These are phyloP conservation scores for Scaptomyza reducta DNA, from an alignment of 2,888 invertebrate species.

Conservation along the genomic window DNA sequence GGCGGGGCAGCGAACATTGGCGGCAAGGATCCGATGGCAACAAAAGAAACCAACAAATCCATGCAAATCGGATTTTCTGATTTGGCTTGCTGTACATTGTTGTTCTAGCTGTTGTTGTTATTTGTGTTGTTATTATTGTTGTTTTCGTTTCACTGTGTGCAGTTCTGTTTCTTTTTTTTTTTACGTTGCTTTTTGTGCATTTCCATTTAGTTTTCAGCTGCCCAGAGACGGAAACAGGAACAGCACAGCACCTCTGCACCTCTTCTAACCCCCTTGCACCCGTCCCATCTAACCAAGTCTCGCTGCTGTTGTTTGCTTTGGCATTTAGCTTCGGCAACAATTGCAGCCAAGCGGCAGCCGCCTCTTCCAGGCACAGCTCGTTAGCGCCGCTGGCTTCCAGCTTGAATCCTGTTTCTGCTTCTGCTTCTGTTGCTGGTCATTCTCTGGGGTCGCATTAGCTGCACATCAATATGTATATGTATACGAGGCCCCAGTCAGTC, in stretches of 20 bases:
- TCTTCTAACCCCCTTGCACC: background rate
- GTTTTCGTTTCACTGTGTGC: slow-evolving; percentile 32
- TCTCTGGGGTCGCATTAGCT: slow-evolving; percentile 77
- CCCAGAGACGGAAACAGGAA: slow-evolving; percentile 37
- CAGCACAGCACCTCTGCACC: background rate
- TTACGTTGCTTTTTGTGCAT: slow-evolving; percentile 50
- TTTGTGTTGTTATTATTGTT: slow-evolving; percentile 19
- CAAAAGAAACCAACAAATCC: slow-evolving; percentile 81
- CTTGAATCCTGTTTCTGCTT: slow-evolving; percentile 14
- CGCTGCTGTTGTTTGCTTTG: slow-evolving; percentile 78
- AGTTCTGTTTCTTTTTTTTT: slow-evolving; percentile 14
- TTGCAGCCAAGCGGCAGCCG: slow-evolving; percentile 66
- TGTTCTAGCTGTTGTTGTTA: slow-evolving; percentile 16
- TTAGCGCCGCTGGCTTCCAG: slow-evolving; percentile 65
- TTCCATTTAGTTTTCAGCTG: slow-evolving; percentile 76
- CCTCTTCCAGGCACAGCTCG: slow-evolving; percentile 77
- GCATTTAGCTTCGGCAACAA: slow-evolving; percentile 79
- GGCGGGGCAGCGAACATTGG: slow-evolving; percentile 46
- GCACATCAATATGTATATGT: slow-evolving; percentile 74
- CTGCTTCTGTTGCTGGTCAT: slow-evolving; percentile 50
- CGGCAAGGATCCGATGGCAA: slow-evolving; percentile 70
- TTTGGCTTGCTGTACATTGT: slow-evolving; percentile 63
- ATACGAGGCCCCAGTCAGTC: slow-evolving; percentile 19
- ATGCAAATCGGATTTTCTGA: slow-evolving; percentile 83
- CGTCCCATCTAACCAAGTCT: slow-evolving; percentile 12